Base-by-base conservation (phyloP, 2,797 vertebrate species). In the Coccyzus lansbergi region DNA sequence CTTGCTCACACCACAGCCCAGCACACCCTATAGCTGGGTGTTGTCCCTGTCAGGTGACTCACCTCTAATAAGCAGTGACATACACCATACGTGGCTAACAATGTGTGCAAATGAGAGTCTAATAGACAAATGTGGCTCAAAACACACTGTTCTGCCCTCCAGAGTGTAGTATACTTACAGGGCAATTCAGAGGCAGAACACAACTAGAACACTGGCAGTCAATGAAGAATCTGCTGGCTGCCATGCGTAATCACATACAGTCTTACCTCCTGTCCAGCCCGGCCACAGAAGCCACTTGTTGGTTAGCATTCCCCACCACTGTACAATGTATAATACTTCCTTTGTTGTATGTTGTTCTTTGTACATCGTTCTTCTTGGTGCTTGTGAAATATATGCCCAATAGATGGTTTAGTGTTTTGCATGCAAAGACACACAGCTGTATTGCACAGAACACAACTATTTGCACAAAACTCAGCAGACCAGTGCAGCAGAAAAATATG, bases 281-380 rank as follows among this genome's bases (percentile, higher is more conserved):
- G 2, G 48, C 9, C 80, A 56, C 31, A 67, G 69, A 63, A 85
- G 25, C 25, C 31, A 33, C 72, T 89, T 85, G 21, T 9, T 46
- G 44, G 34, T 56, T 55, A 78, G 7, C 5, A 34, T 4, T 91
- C 16, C 38, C 38, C 69, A 74, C 8, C 26, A 6, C 42, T 34
- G 22, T 6, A 12, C 4, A 1, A 3, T 10, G n/a, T 14, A 49
- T 28, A 82, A 36, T 21, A 21, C 10, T 38, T 42, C 12, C 75
- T 48, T 71, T 74, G 46, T 13, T 26, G 3, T 46, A 24, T 25
- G 44, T 40, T 15, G 10, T 1, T 86, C 38, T 28, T 67, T 4
- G 4, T 15, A 4, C 12, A 22, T 65, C 3, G 0, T n/a, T 40
- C 28, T 29, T 9, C 4, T 10, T 6, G 10, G 28, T 19, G 26